phyloP scores from a whole-genome alignment of 2,888 invertebrate species.

The Eupelmus urozonus region DNA sequence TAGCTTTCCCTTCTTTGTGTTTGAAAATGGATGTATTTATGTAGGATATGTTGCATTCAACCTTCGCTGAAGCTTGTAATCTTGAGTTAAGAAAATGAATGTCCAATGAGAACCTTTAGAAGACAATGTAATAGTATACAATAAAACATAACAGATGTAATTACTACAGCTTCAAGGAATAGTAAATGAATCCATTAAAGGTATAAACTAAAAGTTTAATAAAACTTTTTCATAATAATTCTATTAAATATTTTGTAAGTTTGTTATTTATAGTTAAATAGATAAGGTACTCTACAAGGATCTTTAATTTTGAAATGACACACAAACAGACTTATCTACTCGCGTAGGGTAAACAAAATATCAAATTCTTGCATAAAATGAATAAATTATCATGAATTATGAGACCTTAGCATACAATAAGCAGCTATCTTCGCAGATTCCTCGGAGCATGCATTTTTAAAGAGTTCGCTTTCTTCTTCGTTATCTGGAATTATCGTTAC shows the following conservation, averaged over 20 bases:
- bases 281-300: too few species aligned
- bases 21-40: too few species aligned
- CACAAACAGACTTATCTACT: too few species aligned
- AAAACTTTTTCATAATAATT: background rate
- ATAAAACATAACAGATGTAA: background rate
- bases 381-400: background rate
- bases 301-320: too few species aligned
- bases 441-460: too few species aligned
- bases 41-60: background rate
- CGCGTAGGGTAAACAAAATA: background rate
- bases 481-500: too few species aligned
- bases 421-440: too few species aligned
- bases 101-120: background rate
- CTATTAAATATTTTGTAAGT: background rate
- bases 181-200: background rate
- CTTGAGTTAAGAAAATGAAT: background rate
- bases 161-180: background rate
- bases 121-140: slow-evolving; percentile 5
- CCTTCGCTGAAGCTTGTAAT: background rate
- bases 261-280: too few species aligned
- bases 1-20: background rate
- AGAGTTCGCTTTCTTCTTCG: too few species aligned
- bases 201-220: background rate
- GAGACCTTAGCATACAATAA: too few species aligned
- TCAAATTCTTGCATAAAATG: background rate